phyloP scores from a whole-genome alignment of 2,888 invertebrate species.

The Entomobrya proxima region DNA sequence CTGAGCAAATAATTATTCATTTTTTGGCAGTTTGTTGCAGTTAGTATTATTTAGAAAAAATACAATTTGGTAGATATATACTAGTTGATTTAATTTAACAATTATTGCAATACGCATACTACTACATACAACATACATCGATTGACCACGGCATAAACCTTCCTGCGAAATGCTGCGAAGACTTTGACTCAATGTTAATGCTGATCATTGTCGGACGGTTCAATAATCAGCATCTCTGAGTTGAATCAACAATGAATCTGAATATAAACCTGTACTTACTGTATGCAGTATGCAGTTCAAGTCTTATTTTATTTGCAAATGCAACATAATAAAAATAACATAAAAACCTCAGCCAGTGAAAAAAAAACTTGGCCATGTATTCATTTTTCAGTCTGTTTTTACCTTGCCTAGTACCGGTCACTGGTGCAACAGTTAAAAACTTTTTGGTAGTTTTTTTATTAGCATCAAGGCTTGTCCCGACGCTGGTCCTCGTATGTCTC shows the following conservation, averaged over 20 bases:
- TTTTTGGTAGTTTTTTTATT: neutral
- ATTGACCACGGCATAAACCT: neutral
- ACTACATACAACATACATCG: too few relatives aligned
- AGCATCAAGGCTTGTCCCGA: constrained; percentile 10
- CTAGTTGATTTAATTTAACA: too few relatives aligned
- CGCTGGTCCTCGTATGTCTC: constrained; percentile 5
- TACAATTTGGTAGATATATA: too few relatives aligned
- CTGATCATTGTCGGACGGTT: too few relatives aligned
- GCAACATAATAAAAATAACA: neutral
- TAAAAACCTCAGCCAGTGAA: neutral
- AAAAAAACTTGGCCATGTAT: neutral
- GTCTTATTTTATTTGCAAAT: neutral
- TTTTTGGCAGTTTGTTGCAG: neutral
- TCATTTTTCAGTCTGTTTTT: neutral
- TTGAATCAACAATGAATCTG: neutral
- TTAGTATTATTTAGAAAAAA: too few relatives aligned
- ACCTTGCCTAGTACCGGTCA: neutral
- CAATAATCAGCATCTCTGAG: neutral
- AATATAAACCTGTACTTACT: neutral
- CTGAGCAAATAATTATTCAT: neutral
- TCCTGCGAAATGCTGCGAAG: neutral
- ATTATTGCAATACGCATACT: too few relatives aligned
- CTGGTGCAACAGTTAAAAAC: neutral
- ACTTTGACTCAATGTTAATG: neutral
- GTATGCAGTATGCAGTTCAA: too few relatives aligned